Percentiles rank a stretch among this genome's conserved stretches.
These are phyloP conservation scores for Dicranocentrus wangi DNA, from an alignment of 2,888 invertebrate genomes.

Conservation along the genomic window DNA sequence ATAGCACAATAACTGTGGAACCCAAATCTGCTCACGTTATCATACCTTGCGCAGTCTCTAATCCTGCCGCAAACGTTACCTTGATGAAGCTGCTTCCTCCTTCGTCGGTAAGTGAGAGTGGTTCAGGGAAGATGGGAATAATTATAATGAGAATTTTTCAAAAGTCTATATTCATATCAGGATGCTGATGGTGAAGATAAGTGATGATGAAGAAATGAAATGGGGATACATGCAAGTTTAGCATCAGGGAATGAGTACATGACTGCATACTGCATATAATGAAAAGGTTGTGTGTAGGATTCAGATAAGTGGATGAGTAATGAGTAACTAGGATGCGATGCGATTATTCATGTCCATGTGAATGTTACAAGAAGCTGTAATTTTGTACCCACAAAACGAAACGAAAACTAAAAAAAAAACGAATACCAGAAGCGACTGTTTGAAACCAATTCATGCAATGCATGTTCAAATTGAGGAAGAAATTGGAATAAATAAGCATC, in stretches of 20 bases:
- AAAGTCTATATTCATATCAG: slow-evolving; percentile 7
- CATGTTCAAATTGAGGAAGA: too few species aligned
- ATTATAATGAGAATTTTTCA: slow-evolving; percentile 11
- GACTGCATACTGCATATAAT: too few species aligned
- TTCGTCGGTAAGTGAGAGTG: slow-evolving; percentile 45
- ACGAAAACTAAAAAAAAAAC: too few species aligned
- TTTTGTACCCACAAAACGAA: too few species aligned
- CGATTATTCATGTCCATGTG: slow-evolving; percentile 31
- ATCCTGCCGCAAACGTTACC: slow-evolving; percentile 65
- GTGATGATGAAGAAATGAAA: slow-evolving; percentile 46
- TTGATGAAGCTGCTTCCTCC: slow-evolving; percentile 62
- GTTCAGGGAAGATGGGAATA: slow-evolving; percentile 7
- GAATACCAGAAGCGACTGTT: too few species aligned
- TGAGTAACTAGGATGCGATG: slow-evolving; percentile 43
- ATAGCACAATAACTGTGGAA: slow-evolving; percentile 55
- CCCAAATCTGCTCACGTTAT: slow-evolving; percentile 39
- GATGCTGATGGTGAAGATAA: background rate
- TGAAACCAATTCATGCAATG: too few species aligned
- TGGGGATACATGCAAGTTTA: background rate
- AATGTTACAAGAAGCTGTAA: background rate
- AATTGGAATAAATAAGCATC: too few species aligned
- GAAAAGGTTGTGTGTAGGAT: background rate
- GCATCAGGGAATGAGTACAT: slow-evolving; percentile 26
- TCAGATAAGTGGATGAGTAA: slow-evolving; percentile 31
- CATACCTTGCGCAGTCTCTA: slow-evolving; percentile 63